Conservation (phyloP, 2,113 vertebrate species). For the Dromaius novaehollandiae region DNA sequence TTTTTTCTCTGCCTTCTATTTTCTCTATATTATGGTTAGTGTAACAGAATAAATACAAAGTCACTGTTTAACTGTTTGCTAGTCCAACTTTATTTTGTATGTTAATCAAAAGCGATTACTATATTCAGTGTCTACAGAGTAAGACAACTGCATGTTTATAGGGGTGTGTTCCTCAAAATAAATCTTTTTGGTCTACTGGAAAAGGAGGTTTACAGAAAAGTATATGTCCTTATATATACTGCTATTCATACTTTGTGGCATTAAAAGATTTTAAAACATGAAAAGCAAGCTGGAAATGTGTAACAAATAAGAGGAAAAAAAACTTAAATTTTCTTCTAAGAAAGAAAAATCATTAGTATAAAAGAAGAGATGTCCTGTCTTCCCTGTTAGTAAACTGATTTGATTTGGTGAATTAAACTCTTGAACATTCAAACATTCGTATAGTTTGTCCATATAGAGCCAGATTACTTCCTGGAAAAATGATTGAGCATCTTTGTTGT, state of each 20-base stretch:
- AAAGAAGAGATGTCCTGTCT: not conserved
- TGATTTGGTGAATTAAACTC: constrained; percentile 1
- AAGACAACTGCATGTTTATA: not conserved
- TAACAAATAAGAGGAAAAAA: not conserved
- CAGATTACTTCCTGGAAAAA: constrained; percentile 23
- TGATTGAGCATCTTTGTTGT: constrained; percentile 14
- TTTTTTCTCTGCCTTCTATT: not conserved
- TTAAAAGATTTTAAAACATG: not conserved
- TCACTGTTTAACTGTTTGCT: not conserved
- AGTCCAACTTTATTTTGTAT: not conserved
- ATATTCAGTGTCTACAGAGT: not conserved
- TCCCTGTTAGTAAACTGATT: not conserved
- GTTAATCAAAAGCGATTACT: not conserved
- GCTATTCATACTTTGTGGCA: not conserved
- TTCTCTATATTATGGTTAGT: not conserved
- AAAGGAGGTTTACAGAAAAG: not conserved
- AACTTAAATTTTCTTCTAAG: not conserved
- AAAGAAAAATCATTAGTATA: not conserved
- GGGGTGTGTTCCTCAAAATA: not conserved
- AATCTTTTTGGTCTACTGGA: not conserved
- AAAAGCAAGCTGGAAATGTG: not conserved
- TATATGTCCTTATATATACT: not conserved
- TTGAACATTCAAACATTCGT: not conserved
- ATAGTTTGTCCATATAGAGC: not conserved
- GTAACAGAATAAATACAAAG: not conserved